Evolutionary conservation across 2,113 vertebrate species (phyloP), one percentile per base, ranked within the genome.

Genomic region (Rhinopomastus cyanomelas): DNA sequence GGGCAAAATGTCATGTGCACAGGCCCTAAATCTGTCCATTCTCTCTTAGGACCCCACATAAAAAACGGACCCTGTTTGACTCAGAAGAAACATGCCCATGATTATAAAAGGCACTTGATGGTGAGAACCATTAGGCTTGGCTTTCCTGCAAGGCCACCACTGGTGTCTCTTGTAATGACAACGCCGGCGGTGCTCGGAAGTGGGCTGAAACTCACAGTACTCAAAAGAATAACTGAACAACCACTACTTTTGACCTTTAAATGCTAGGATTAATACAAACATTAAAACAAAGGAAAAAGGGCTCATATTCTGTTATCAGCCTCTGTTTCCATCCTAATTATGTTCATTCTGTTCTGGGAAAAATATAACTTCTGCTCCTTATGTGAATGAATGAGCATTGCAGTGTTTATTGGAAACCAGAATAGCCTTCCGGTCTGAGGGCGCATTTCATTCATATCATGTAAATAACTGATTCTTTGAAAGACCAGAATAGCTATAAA

Each of bases 391-490:
- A 61, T 72, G 30, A 91, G 32, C 12, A 14, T 55, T 87, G 61
- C 32, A 32, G 30, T 14, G 27, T 81, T 91, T 88, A 84, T 75
- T 51, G 75, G 81, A 90, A 83, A 60, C 16, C 34, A 69, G 53
- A 89, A 89, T 0, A 81, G 77, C 9, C 19, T 71, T 71, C 44
- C 60, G 51, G 42, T 87, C 66, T 83, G 46, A 15, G n/a, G 48
- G 11, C 1, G 3, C 34, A 69, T 73, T 95, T 78, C 52, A 93
- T 89, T 88, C 64, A 60, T 49, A 68, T 56, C 75, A 81, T 16
- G 16, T 39, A 95, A 93, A 88, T 51, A 84, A 80, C 22, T 72
- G 42, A 79, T 88, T 90, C 14, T 90, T 89, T 85, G 66, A 89
- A 90, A 81, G 75, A 85, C 34, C 34, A 51, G n/a, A 75, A 67